Base-by-base conservation (phyloP, 2,888 invertebrate genomes). In the Erebia aethiops region DNA sequence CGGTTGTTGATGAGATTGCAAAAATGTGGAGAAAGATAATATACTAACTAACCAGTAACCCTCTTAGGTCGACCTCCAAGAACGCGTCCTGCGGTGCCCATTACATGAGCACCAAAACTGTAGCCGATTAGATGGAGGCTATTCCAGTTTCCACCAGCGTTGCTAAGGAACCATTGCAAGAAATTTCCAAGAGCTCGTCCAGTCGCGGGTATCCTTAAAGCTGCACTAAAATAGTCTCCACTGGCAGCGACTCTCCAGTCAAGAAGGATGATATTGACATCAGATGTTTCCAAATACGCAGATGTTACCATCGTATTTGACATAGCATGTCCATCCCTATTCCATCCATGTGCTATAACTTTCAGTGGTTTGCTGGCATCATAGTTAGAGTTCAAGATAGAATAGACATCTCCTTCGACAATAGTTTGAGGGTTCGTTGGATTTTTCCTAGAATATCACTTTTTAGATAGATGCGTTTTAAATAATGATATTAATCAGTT, bases 81-180 rank as follows among this genome's bases (percentile, higher is more conserved):
- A 7, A 71, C 58, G 14, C 87, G 80, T 1, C 87, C 87, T 69
- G 85, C 85, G 43, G 76, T 81, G 1, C 87, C 89, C 2, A 85
- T 82, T 3, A 86, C 77, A 72, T 90, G 89, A 49, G 87, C 89
- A 5, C 89, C 89, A 64, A 89, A 80, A 71, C 88, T 88, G 77
- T 82, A 84, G 1, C 90, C 90, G 13, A 87, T 77, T 4, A 89
- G 69, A 62, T 89, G 90, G 1, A 88, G 77, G 3, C 80, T 77
- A 67, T 82, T 77, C 81, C 83, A 85, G 70, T 81, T 78, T 2
- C 83, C 84, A 41, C 86, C 86, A 8, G 74, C 79, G 2, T 76
- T 80, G n/a, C 74, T 77, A 43, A 83, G 71, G 10, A 89, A 80
- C 84, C 84, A 87, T 14, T 76, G 73, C 8, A 88, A 52, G 74